A percentile compares a stretch with the other conserved stretches of the same genome.
These are phyloP conservation scores for Aspidiotus rigidus DNA, from an alignment of 2,888 invertebrate genomes.

Conservation along the genomic window DNA sequence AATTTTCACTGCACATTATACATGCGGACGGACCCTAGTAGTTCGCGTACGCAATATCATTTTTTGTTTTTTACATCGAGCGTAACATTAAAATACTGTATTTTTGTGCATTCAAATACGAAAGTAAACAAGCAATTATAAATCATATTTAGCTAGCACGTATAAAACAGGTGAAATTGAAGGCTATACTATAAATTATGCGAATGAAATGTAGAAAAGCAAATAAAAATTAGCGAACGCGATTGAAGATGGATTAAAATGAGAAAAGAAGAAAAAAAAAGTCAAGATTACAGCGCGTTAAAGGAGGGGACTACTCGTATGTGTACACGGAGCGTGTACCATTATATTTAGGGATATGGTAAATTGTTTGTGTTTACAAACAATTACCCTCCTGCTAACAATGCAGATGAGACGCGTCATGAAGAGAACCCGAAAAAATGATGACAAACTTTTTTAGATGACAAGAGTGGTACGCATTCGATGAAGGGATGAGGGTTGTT, in stretches of 20 bases:
- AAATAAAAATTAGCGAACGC: not conserved
- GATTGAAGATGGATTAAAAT: not conserved
- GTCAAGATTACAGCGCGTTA: not conserved
- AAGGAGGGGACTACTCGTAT: constrained; percentile 5
- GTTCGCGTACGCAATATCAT: no score
- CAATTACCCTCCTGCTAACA: constrained; percentile 30
- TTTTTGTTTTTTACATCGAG: no score
- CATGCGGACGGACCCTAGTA: no score
- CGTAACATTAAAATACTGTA: no score
- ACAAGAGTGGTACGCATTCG: constrained; percentile 15
- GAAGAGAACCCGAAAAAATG: constrained; percentile 8
- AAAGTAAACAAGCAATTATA: constrained; percentile 15
- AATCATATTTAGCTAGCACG: constrained; percentile 8
- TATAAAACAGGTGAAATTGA: constrained; percentile 6
- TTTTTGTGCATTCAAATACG: not conserved
- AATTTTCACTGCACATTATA: no score
- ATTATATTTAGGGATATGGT: constrained; percentile 3
- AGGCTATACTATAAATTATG: not conserved
- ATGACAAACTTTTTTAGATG: constrained; percentile 23
- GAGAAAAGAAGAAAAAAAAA: constrained; percentile 9
- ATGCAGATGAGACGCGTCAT: constrained; percentile 12
- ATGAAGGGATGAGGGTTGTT: constrained; percentile 14
- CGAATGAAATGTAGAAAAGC: not conserved
- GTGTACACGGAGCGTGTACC: no score
- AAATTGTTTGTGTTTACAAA: constrained; percentile 33